Evolutionary conservation across 2,888 invertebrate species (phyloP), one percentile per base, ranked within the genome.

Genomic region (Tipula lateralis): DNA sequence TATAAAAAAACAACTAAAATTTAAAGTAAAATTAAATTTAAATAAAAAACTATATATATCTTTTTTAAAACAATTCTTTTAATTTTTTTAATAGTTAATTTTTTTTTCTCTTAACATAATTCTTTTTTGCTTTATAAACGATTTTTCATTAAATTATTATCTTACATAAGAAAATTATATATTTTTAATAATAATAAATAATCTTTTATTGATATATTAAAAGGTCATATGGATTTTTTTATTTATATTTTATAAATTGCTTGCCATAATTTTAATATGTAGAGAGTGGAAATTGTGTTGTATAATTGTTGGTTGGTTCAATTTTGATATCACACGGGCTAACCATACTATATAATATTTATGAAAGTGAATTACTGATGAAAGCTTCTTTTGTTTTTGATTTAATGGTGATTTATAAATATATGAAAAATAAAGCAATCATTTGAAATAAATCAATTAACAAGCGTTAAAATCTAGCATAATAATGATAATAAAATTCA

Each of bases 401-500:
- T 19, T 66, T 66, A 24, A 66, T 24, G 19, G 66, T 12, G 19
- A 66, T 66, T 66, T 66, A 24, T 66, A 24, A n/a, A 66, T 66
- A 66, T 66, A 66, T 66, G 24, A 66, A 3, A 66, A 66, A 66
- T 16, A 66, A 66, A 66, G 39, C 5, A 44, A 44, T 5, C 4
- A 44, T n/a, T 9, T 24, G 12, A 66, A 66, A 66, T 24, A 9
- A 7, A 66, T 66, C 6, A 2, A 24, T 19, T 66, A 66, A 66
- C 24, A 24, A 66, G 66, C 66, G 66, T 66, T 66, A 66, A 66
- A 66, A 19, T 66, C 66, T 66, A 66, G 66, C 66, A 66, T 66
- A 66, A 66, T 66, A 66, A 66, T 66, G 66, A 66, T 66, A 66
- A 66, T 66, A 66, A 66, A 66, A 66, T 66, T 66, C 66, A 66